Conservation (phyloP, 1,140 invertebrate species). For the Bombus polaris region DNA sequence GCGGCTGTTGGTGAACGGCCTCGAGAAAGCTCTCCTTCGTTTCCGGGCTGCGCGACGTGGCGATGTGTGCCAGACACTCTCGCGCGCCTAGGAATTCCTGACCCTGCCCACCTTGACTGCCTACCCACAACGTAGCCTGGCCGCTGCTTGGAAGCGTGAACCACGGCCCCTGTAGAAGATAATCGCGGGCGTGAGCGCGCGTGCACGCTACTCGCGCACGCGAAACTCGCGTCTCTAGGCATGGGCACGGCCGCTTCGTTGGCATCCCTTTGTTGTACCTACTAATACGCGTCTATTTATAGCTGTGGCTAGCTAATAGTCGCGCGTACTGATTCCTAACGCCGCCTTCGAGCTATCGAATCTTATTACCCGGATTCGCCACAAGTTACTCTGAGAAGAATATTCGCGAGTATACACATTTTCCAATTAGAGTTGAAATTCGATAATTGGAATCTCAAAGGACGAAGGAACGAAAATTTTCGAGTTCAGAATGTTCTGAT, state of each 20-base stretch:
- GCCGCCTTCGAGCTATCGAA: slow-evolving; percentile 18
- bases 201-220: slow-evolving; percentile 49
- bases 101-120: slow-evolving; percentile 76
- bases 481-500: too few species aligned
- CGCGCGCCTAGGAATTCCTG: slow-evolving; percentile 77
- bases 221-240: slow-evolving; percentile 54
- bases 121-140: slow-evolving; percentile 54
- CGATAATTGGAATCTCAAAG: too few species aligned
- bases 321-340: slow-evolving; percentile 33
- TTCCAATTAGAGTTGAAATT: too few species aligned
- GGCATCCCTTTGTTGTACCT: slow-evolving; percentile 75
- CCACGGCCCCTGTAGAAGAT: slow-evolving; percentile 52
- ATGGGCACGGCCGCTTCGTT: slow-evolving; percentile 68
- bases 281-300: slow-evolving; percentile 69
- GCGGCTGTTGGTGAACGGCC: slow-evolving; percentile 75
- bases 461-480: too few species aligned
- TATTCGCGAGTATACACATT: too few species aligned
- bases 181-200: slow-evolving; percentile 69
- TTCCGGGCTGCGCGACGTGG: slow-evolving; percentile 71
- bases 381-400: too few species aligned
- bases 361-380: neutral
- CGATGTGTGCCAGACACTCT: slow-evolving; percentile 73
- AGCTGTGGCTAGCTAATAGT: slow-evolving; percentile 41
- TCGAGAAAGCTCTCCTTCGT: slow-evolving; percentile 73
- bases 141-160: slow-evolving; percentile 63